Base-by-base conservation (phyloP, 2,113 vertebrate genomes). In the Promerops cafer region DNA sequence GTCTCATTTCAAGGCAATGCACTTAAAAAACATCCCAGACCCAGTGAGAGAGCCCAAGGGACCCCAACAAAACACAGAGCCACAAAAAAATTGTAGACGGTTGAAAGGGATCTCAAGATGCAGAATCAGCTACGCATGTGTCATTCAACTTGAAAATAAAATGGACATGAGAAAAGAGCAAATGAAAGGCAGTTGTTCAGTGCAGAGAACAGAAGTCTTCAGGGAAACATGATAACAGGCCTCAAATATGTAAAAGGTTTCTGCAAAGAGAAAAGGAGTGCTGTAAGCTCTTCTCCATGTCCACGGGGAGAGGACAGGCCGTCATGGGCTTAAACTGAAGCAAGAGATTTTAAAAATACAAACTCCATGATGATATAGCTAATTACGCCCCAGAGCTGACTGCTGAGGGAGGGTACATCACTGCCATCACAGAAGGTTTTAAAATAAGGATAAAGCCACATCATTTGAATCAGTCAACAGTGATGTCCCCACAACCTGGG, bases 91-190 rank as follows among this genome's bases (percentile, higher is more conserved):
- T 5, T 59, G 31, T 59, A 56, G 68, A 81, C 17, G 10, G 16
- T 53, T 94, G 72, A 92, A 93, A 95, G 52, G 52, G 68, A 94
- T 78, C 86, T 95, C 91, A 40, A 84, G 93, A 95, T 63, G 64
- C 60, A 93, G 76, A 78, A 92, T 68, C 72, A 81, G 30, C 79
- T 63, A 66, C 0, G 2, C 20, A 47, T 16, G 35, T 93, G 89
- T 90, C 95, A 91, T 70, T 96, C 95, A 90, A 93, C 69, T 93
- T 83, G 86, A 95, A 77, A 96, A 94, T 87, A 93, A 83, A 93
- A 94, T 17, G 50, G 86, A 82, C 86, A 37, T 19, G 60, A 94
- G 72, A n/a, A 92, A 86, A 70, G 66, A 92, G 60, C 33, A 90
- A 40, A 93, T 15, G 68, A 78, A 92, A 95, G 77, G 56, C 80